A percentile compares a stretch with the other conserved stretches of the same genome.
phyloP scores from a whole-genome alignment of 2,888 invertebrate species.

The Theretra japonica region DNA sequence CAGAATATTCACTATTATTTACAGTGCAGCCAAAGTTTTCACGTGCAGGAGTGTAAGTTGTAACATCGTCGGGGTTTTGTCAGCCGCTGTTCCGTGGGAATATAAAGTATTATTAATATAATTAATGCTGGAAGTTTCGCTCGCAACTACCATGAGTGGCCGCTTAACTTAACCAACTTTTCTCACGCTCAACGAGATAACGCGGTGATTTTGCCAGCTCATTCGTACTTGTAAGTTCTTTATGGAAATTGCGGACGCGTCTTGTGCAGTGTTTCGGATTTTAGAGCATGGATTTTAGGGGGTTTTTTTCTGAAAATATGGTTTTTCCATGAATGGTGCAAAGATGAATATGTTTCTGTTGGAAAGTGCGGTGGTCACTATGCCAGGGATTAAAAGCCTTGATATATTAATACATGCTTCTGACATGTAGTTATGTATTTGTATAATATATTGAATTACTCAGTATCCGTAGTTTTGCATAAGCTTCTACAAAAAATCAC shows the following conservation, averaged over 20 bases:
- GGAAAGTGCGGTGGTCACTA: neutral
- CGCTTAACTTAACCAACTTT: conserved; percentile 24
- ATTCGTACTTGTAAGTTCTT: conserved; percentile 7
- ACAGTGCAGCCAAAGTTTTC: conserved; percentile 15
- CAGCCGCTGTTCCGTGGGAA: conserved; percentile 18
- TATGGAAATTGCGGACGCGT: conserved; percentile 6
- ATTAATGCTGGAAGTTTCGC: conserved; percentile 22
- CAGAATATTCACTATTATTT: conserved; percentile 8
- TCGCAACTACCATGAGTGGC: conserved; percentile 22
- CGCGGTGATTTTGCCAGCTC: conserved; percentile 15
- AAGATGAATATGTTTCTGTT: neutral
- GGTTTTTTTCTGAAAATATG: neutral
- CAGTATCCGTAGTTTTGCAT: neutral
- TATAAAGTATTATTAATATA: conserved; percentile 18
- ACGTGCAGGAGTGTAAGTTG: neutral
- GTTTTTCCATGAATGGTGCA: too few relatives aligned
- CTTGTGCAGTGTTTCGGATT: neutral
- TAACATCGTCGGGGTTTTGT: neutral
- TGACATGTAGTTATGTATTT: too few relatives aligned
- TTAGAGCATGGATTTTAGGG: neutral
- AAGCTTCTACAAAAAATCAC: neutral
- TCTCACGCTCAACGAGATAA: conserved; percentile 18
- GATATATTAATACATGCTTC: too few relatives aligned
- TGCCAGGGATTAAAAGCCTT: neutral
- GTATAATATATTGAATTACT: too few relatives aligned